These are phyloP conservation scores for Acanthochromis polyacanthus DNA, from an alignment of 2,113 vertebrate species.

Conservation along the genomic window DNA sequence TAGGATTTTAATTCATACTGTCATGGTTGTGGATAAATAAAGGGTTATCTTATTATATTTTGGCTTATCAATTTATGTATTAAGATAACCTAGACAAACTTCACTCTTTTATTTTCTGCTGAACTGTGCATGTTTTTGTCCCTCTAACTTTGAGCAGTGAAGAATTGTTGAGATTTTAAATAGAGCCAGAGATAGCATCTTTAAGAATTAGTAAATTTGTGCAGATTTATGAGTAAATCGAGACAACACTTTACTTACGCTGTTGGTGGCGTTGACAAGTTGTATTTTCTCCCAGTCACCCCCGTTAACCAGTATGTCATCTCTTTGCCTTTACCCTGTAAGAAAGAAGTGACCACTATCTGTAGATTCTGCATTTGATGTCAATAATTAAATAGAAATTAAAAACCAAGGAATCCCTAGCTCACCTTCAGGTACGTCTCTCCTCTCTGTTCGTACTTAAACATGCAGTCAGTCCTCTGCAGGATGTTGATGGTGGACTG, in stretches of 20 bases:
- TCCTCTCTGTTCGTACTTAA: constrained; percentile 92
- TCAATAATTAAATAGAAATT: background rate
- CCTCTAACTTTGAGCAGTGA: too few relatives aligned
- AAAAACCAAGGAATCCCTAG: background rate
- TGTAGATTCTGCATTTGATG: background rate
- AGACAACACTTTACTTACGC: constrained; percentile 85
- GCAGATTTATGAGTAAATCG: too few relatives aligned
- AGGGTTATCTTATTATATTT: too few relatives aligned
- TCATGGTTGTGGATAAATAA: too few relatives aligned
- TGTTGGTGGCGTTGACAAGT: constrained; percentile 92
- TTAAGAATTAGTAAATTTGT: too few relatives aligned
- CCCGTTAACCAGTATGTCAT: constrained; percentile 97
- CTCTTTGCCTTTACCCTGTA: constrained; percentile 95
- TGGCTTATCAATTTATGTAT: too few relatives aligned
- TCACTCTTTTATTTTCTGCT: too few relatives aligned
- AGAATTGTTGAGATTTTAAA: too few relatives aligned
- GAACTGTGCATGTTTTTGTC: too few relatives aligned
- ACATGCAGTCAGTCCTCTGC: constrained; percentile 92
- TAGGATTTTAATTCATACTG: too few relatives aligned
- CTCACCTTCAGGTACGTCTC: constrained; percentile 96
- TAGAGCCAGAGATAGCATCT: too few relatives aligned
- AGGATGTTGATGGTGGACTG: constrained; percentile 93
- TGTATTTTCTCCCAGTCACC: constrained; percentile 88
- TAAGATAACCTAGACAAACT: too few relatives aligned
- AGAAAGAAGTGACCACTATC: background rate